These are phyloP conservation scores for Parus major DNA, from an alignment of 2,113 vertebrate species.

Conservation along the genomic window DNA sequence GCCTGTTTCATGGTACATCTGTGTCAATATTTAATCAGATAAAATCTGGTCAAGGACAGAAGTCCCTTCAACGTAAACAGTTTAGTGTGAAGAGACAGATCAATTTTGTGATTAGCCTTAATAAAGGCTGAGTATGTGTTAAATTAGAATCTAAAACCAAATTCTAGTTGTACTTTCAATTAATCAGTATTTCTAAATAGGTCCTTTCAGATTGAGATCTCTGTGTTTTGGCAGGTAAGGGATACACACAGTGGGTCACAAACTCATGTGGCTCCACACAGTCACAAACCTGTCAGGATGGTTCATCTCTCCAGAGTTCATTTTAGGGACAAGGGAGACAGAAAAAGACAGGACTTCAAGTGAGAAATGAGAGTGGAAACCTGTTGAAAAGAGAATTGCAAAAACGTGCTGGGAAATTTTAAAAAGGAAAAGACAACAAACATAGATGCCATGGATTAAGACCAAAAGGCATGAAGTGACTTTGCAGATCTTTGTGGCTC, in stretches of 20 bases:
- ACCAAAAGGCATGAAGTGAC: rapidly evolving
- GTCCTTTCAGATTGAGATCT: neutral
- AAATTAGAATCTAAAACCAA: neutral
- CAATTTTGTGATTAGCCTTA: neutral
- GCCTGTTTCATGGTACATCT: neutral
- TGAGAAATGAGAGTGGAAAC: neutral
- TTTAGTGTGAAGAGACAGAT: neutral
- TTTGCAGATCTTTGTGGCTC: neutral
- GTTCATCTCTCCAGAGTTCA: rapidly evolving
- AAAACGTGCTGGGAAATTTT: neutral
- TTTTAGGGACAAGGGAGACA: neutral
- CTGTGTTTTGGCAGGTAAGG: neutral
- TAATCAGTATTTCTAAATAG: neutral
- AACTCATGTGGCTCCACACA: rapidly evolving
- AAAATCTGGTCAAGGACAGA: neutral
- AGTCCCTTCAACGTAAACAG: rapidly evolving
- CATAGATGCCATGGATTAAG: rapidly evolving
- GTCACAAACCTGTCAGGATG: rapidly evolving
- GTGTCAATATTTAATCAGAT: neutral
- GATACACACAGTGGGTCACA: neutral
- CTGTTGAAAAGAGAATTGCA: neutral
- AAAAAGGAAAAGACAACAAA: neutral
- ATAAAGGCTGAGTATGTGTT: neutral
- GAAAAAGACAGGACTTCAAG: neutral
- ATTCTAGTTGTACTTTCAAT: neutral